A percentile compares a stretch with the other conserved stretches of the same genome.
Conservation (phyloP, 2,888 invertebrate genomes). For the Cheilosia urbana region DNA sequence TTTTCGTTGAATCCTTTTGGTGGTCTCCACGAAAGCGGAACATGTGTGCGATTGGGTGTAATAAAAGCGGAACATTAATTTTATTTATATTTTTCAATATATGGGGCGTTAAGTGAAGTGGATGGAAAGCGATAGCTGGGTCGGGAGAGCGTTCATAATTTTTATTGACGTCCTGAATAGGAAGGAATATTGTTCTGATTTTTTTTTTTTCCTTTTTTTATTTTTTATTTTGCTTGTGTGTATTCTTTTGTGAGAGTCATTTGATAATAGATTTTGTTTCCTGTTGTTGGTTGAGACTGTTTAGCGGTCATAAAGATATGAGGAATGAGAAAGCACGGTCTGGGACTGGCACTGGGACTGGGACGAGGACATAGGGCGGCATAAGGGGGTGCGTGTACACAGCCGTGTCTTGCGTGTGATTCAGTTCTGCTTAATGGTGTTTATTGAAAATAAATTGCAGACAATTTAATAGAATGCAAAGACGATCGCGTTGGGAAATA, state of each 20-base stretch:
- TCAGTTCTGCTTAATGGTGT: no score
- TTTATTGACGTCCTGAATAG: conserved; percentile 53
- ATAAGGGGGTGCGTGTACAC: no score
- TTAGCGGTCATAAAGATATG: conserved; percentile 20
- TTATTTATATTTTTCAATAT: conserved; percentile 71
- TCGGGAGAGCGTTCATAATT: conserved; percentile 61
- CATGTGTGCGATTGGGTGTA: conserved; percentile 58
- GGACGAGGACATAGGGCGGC: no score
- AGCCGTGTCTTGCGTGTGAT: no score
- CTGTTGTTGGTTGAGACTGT: not conserved
- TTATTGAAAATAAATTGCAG: no score
- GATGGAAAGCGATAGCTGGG: conserved; percentile 61
- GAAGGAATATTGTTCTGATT: conserved; percentile 30
- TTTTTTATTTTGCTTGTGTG: not conserved
- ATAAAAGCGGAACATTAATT: conserved; percentile 72
- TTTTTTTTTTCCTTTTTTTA: not conserved
- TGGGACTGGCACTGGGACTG: not conserved
- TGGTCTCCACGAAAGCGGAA: conserved; percentile 8
- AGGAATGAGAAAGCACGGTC: not conserved
- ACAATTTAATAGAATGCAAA: no score
- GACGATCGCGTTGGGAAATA: no score
- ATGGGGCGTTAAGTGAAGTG: conserved; percentile 72
- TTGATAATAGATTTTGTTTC: not conserved
- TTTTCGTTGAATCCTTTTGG: conserved; percentile 42
- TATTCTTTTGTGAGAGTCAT: not conserved